These are phyloP conservation scores for Temnothorax longispinosus DNA, from an alignment of 1,140 invertebrate genomes.

Conservation along the genomic window DNA sequence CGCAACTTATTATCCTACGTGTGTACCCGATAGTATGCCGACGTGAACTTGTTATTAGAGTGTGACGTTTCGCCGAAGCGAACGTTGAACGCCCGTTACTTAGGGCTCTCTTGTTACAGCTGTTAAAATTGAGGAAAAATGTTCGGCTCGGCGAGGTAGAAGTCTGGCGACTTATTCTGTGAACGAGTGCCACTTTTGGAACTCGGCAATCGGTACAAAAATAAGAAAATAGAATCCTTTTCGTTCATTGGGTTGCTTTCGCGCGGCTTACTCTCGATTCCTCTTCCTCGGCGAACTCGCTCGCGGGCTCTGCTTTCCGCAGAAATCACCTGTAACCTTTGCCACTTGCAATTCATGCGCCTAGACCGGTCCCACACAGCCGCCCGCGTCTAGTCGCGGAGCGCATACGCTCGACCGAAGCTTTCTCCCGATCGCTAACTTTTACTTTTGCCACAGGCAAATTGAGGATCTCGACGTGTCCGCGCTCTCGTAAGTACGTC, in stretches of 20 bases:
- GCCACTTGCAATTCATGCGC: constrained; percentile 36
- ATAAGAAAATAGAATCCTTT: neutral
- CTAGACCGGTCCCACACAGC: constrained; percentile 35
- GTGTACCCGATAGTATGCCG: constrained; percentile 60
- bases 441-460: constrained; percentile 84
- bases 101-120: neutral
- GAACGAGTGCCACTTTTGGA: constrained; percentile 11
- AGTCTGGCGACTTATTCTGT: neutral
- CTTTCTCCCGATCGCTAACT: constrained; percentile 83
- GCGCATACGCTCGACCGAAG: constrained; percentile 42
- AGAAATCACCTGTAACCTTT: constrained; percentile 53
- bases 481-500: neutral
- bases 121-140: neutral
- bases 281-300: neutral
- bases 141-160: neutral
- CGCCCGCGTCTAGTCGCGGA: constrained; percentile 19
- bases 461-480: constrained; percentile 68
- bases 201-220: neutral
- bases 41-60: constrained; percentile 79
- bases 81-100: constrained; percentile 59
- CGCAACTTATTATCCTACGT: constrained; percentile 76
- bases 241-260: neutral
- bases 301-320: constrained; percentile 11
- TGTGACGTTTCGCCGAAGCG: constrained; percentile 78
- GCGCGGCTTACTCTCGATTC: constrained; percentile 7